Percentiles rank a stretch among this genome's conserved stretches.
Evolutionary conservation across 2,113 vertebrate species (phyloP).

Genomic region (Paradoxurus hermaphroditus): DNA sequence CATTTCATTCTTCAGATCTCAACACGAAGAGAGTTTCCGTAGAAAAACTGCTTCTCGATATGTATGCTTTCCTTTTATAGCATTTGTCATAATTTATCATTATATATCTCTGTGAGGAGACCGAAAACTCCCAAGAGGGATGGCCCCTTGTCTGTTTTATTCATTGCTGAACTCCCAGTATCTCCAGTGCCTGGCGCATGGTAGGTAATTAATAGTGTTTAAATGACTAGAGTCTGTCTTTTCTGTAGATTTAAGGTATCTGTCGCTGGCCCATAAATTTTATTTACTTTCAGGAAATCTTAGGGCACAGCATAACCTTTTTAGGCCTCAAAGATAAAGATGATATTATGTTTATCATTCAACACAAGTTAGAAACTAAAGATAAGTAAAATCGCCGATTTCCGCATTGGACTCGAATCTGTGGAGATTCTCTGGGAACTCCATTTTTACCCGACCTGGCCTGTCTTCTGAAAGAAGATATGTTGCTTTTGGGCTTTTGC

Average conservation of each 20-base stretch:
- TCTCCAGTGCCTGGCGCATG: neutral
- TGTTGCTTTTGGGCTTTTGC: neutral
- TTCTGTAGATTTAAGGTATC: neutral
- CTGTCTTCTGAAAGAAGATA: neutral
- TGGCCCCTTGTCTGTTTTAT: neutral
- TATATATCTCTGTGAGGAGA: neutral
- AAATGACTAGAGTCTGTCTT: neutral
- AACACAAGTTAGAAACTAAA: neutral
- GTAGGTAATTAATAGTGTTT: neutral
- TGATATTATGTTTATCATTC: neutral
- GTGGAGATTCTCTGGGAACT: neutral
- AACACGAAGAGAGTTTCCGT: neutral
- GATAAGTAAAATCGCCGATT: neutral
- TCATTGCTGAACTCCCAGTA: neutral
- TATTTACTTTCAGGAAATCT: neutral
- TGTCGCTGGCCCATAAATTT: neutral
- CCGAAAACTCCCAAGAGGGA: neutral
- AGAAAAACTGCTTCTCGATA: neutral
- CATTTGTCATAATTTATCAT: slow-evolving; percentile 7
- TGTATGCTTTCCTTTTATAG: neutral
- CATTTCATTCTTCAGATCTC: neutral
- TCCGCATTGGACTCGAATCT: neutral
- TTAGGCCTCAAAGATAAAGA: neutral
- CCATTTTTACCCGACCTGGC: neutral
- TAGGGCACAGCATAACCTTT: neutral